These are phyloP conservation scores for Hydrocynus forskahlii DNA, from an alignment of 2,797 vertebrate genomes.

Conservation along the genomic window DNA sequence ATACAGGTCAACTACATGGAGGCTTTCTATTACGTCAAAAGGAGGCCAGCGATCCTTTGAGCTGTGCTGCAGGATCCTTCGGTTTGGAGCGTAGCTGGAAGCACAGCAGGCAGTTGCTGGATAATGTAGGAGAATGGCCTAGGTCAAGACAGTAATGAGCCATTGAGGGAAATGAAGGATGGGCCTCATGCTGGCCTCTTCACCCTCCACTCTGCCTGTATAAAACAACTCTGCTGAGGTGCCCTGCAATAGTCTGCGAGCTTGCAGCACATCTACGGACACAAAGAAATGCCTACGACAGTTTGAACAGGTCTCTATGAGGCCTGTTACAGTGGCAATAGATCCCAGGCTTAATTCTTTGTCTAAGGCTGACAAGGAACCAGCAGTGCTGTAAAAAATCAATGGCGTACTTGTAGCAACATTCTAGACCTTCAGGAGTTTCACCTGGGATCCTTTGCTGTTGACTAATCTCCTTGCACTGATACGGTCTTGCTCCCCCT, in stretches of 20 bases:
- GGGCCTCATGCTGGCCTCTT: neutral
- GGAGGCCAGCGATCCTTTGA: neutral
- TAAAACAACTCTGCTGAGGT: neutral
- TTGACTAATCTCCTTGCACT: conserved; percentile 24
- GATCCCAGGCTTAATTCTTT: neutral
- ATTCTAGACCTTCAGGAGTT: neutral
- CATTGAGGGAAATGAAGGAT: conserved; percentile 21
- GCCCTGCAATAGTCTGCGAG: neutral
- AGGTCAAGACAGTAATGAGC: neutral
- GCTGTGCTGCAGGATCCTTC: neutral
- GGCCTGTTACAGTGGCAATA: neutral
- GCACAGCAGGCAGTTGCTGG: conserved; percentile 1
- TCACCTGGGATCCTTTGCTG: conserved; percentile 2
- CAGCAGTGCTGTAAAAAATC: neutral
- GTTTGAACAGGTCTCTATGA: neutral
- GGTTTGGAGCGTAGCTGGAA: neutral
- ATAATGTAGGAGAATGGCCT: conserved; percentile 6
- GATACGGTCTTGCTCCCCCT: conserved; percentile 18
- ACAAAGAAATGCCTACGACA: neutral
- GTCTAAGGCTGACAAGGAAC: neutral
- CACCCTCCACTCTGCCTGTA: neutral
- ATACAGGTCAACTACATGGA: neutral
- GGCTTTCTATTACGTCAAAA: neutral
- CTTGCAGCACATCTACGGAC: neutral
- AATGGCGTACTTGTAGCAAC: conserved; percentile 5